phyloP scores from a whole-genome alignment of 2,113 vertebrate species.

The Notarius quadriscutis region DNA sequence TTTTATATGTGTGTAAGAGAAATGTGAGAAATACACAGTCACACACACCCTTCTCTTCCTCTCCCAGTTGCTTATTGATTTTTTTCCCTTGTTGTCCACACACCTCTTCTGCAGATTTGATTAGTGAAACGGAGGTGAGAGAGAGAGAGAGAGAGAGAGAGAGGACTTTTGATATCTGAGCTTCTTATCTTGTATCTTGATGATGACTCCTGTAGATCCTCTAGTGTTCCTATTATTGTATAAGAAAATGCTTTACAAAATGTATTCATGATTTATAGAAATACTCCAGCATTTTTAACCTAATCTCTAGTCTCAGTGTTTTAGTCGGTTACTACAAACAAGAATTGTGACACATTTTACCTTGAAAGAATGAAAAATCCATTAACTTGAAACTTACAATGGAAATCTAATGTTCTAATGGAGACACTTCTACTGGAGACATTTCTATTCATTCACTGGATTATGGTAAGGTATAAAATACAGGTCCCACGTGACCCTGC shows the following conservation, averaged over 20 bases:
- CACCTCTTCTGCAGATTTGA: slow-evolving; percentile 64
- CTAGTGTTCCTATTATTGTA: not conserved
- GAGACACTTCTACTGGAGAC: not conserved
- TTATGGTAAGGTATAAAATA: not conserved
- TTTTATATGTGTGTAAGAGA: slow-evolving; percentile 4
- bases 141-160: slow-evolving; percentile 12
- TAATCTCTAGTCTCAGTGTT: not conserved
- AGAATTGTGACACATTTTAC: not conserved
- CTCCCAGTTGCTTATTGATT: slow-evolving; percentile 62
- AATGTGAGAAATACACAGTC: slow-evolving; percentile 1
- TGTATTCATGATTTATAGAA: not conserved
- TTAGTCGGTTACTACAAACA: not conserved
- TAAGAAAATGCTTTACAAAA: not conserved
- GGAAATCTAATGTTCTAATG: not conserved
- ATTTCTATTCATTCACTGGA: not conserved
- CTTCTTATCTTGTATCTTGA: slow-evolving; percentile 6
- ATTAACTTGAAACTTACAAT: not conserved
- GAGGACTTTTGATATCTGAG: slow-evolving; percentile 39
- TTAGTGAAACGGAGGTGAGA: slow-evolving; percentile 63
- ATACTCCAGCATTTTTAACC: not conserved
- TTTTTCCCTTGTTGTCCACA: slow-evolving; percentile 46
- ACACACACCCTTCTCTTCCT: slow-evolving; percentile 18
- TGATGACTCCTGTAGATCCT: not conserved
- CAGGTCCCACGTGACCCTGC: not conserved
- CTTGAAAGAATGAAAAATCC: not conserved